These are phyloP conservation scores for Botia kubotai DNA, from an alignment of 2,797 vertebrate species.

Conservation along the genomic window DNA sequence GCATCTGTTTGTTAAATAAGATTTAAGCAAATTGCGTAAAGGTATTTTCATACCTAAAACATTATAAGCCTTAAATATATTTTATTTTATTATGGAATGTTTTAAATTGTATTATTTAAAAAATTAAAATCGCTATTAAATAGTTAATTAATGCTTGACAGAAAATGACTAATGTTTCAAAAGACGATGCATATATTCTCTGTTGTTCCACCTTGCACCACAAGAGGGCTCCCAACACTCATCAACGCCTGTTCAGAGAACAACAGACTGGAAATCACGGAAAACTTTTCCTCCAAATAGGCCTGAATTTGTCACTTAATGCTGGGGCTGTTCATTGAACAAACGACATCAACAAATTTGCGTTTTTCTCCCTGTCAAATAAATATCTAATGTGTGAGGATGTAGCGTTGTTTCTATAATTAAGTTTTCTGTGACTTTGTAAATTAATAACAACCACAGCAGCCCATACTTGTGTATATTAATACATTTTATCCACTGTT, in stretches of 20 bases:
- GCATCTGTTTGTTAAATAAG: not conserved
- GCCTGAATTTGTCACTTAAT: not conserved
- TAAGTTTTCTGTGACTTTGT: too few relatives aligned
- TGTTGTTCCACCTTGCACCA: conserved; percentile 8
- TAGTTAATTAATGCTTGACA: too few relatives aligned
- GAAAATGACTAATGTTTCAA: too few relatives aligned
- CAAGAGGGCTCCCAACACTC: conserved; percentile 7
- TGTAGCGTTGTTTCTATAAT: too few relatives aligned
- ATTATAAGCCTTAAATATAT: not conserved
- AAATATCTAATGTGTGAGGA: too few relatives aligned
- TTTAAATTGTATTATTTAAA: too few relatives aligned
- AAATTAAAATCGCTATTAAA: not conserved
- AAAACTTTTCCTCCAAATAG: not conserved
- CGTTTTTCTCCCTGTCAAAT: too few relatives aligned
- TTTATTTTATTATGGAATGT: not conserved
- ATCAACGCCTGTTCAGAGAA: not conserved
- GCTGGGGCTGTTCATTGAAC: too few relatives aligned
- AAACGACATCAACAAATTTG: too few relatives aligned
- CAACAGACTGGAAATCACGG: not conserved
- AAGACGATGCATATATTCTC: not conserved
- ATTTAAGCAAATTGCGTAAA: not conserved
- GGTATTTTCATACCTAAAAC: not conserved
- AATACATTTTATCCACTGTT: too few relatives aligned
- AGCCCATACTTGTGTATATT: too few relatives aligned
- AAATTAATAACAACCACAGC: too few relatives aligned